Conservation (phyloP, 2,888 invertebrate species). For the Panopea generosa region DNA sequence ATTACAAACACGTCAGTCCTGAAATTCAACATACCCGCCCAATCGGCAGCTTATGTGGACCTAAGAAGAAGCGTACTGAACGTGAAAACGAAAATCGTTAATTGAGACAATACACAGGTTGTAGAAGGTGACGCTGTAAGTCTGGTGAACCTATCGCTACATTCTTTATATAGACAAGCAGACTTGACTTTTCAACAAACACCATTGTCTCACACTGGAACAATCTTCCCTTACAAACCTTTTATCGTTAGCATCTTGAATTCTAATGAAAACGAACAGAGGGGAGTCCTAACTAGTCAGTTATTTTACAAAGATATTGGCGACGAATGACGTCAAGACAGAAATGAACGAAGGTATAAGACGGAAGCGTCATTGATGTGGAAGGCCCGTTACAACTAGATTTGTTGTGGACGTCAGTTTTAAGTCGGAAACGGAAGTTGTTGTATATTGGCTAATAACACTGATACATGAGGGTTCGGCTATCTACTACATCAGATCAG, state of each 20-base stretch:
- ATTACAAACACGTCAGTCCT: conserved; percentile 14
- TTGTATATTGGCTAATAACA: conserved; percentile 37
- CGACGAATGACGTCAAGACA: conserved; percentile 27
- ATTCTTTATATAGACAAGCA: neutral
- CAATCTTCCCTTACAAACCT: conserved; percentile 55
- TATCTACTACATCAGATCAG: conserved; percentile 33
- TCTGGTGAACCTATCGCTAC: neutral
- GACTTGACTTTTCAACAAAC: conserved; percentile 9
- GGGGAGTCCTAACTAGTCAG: conserved; percentile 11
- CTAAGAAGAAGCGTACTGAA: conserved; percentile 18
- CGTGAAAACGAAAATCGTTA: conserved; percentile 16
- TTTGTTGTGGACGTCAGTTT: conserved; percentile 16
- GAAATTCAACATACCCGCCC: conserved; percentile 34
- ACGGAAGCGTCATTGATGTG: conserved; percentile 43
- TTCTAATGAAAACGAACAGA: conserved; percentile 9
- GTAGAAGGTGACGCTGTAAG: neutral
- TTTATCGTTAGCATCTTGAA: conserved; percentile 53
- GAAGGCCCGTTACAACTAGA: conserved; percentile 49
- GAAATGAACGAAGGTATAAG: conserved; percentile 35
- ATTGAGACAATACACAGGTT: neutral
- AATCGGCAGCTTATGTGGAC: conserved; percentile 37
- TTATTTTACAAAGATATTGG: conserved; percentile 40
- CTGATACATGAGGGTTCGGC: conserved; percentile 32
- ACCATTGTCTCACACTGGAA: conserved; percentile 32
- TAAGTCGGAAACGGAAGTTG: neutral